These are phyloP conservation scores for Vidua macroura DNA, from an alignment of 2,113 vertebrate genomes.

Conservation along the genomic window DNA sequence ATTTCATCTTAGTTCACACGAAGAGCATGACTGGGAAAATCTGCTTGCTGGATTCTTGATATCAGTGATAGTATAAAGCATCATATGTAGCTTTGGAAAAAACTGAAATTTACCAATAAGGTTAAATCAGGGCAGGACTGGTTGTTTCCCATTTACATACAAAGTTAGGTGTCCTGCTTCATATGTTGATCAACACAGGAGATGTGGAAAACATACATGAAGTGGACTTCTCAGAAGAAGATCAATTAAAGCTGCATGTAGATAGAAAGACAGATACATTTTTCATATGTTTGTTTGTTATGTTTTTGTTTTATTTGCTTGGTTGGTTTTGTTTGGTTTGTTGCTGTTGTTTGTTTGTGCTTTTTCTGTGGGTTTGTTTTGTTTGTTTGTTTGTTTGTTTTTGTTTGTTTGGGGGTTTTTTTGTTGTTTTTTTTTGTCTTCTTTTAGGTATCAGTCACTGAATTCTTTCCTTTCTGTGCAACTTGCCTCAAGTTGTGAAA, in stretches of 20 bases:
- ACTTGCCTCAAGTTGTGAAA: not conserved
- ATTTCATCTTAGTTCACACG: not conserved
- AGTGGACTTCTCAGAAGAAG: not conserved
- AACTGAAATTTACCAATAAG: not conserved
- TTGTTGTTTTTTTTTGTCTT: not conserved
- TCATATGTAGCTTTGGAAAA: not conserved
- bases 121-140: not conserved
- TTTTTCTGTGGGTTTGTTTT: rapidly evolving
- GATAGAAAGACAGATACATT: not conserved
- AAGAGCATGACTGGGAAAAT: not conserved
- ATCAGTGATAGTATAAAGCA: not conserved
- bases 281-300: not conserved
- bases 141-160: rapidly evolving
- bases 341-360: too few relatives aligned
- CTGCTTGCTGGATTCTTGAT: not conserved
- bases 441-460: rapidly evolving
- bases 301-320: not conserved
- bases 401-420: rapidly evolving
- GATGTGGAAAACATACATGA: not conserved
- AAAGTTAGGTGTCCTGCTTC: not conserved
- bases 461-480: not conserved
- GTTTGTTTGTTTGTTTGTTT: too few relatives aligned
- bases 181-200: not conserved
- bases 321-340: not conserved
- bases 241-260: not conserved